Conservation (phyloP, 1,140 invertebrate genomes). For the Thaumatotibia leucotreta region DNA sequence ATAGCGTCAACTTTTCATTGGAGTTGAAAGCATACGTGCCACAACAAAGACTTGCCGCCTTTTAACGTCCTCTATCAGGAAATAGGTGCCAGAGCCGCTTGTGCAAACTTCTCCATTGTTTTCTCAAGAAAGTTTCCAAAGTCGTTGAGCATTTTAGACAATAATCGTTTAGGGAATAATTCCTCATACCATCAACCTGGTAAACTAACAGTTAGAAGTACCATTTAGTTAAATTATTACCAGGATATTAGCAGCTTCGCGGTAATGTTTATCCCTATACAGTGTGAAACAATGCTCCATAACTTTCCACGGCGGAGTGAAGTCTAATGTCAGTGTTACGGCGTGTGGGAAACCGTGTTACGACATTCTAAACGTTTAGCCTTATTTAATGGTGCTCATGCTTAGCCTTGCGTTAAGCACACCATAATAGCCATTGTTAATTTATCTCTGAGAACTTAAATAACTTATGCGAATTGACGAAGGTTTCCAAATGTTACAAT, state of each 20-base stretch:
- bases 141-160: background rate
- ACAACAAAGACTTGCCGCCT: background rate
- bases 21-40: background rate
- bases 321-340: constrained; percentile 13
- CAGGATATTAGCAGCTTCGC: constrained; percentile 17
- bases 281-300: constrained; percentile 35
- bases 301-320: constrained; percentile 24
- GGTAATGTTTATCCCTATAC: constrained; percentile 29
- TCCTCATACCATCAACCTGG: background rate
- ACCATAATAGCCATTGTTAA: background rate
- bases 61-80: background rate
- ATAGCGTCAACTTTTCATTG: background rate
- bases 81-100: background rate
- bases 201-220: background rate
- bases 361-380: background rate
- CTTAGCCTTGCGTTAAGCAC: background rate
- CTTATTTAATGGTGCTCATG: constrained; percentile 2
- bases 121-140: background rate
- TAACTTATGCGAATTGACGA: background rate
- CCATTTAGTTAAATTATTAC: background rate
- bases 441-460: background rate
- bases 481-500: background rate
- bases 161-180: background rate
- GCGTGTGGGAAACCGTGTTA: constrained; percentile 6
- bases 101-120: background rate